phyloP scores from a whole-genome alignment of 2,113 vertebrate species.

The Sprattus sprattus region DNA sequence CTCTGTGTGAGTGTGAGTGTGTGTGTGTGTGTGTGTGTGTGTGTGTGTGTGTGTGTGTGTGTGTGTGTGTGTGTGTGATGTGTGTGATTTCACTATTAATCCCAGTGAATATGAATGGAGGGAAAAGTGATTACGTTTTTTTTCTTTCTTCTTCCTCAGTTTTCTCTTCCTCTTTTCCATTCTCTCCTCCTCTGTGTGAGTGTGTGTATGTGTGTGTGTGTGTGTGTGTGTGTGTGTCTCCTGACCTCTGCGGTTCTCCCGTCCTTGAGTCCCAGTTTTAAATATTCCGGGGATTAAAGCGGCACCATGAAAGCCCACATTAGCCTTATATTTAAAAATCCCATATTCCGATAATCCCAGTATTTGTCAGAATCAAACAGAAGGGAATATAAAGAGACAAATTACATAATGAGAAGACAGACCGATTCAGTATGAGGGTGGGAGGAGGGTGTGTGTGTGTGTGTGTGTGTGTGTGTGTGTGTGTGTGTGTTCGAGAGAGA shows the following conservation, averaged over 20 bases:
- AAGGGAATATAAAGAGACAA: constrained; percentile 49
- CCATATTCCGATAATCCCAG: constrained; percentile 56
- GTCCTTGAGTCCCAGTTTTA: constrained; percentile 55
- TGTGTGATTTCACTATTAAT: constrained; percentile 42
- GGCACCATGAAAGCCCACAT: constrained; percentile 54
- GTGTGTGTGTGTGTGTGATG: too few species aligned
- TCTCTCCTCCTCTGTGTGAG: constrained; percentile 12
- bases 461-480: constrained; percentile 20
- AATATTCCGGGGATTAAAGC: constrained; percentile 58
- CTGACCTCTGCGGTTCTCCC: constrained; percentile 50
- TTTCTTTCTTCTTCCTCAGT: neutral
- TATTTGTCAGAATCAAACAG: constrained; percentile 60
- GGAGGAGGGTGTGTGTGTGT: neutral
- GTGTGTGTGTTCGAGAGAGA: constrained; percentile 30
- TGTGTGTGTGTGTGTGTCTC: too few species aligned
- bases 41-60: too few species aligned
- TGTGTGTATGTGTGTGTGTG: too few species aligned
- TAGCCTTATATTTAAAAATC: constrained; percentile 53
- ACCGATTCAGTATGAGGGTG: constrained; percentile 29
- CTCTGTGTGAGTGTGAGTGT: too few species aligned
- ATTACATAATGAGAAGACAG: constrained; percentile 56
- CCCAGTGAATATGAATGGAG: constrained; percentile 52
- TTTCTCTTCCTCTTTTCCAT: neutral
- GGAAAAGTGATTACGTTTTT: constrained; percentile 37
- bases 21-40: too few species aligned